These are phyloP conservation scores for Chloroceryle amazona DNA, from an alignment of 2,797 vertebrate species.

Conservation along the genomic window DNA sequence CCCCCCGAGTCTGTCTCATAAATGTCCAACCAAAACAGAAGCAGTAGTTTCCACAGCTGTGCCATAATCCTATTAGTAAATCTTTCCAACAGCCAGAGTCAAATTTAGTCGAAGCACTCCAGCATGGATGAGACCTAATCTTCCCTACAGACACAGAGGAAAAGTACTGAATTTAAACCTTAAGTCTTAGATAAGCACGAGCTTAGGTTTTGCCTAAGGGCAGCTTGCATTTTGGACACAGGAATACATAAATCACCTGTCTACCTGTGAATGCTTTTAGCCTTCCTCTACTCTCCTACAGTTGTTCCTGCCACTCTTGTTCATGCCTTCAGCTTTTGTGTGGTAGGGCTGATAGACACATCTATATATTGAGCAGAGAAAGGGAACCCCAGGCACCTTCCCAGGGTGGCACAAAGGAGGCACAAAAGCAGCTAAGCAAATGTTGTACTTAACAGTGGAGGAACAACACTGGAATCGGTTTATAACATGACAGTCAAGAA, in stretches of 20 bases:
- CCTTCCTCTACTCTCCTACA: not conserved
- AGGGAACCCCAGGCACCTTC: not conserved
- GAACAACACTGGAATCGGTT: accelerated
- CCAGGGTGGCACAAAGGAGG: not conserved
- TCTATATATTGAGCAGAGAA: not conserved
- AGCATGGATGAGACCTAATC: conserved; percentile 11
- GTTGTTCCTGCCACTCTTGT: not conserved
- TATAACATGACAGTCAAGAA: not conserved
- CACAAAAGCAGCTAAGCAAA: not conserved
- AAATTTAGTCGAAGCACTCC: not conserved
- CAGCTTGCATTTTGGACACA: not conserved
- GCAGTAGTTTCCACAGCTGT: not conserved
- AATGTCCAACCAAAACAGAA: not conserved
- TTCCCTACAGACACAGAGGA: not conserved
- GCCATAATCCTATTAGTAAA: not conserved
- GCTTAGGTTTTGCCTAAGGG: not conserved
- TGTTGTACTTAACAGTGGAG: not conserved
- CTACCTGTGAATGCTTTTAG: not conserved
- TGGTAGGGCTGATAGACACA: not conserved
- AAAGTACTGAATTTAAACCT: conserved; percentile 1
- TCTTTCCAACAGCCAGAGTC: not conserved
- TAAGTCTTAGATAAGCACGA: not conserved
- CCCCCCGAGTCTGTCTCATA: not conserved
- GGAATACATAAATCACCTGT: not conserved
- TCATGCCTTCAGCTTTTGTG: not conserved